A percentile compares a stretch with the other conserved stretches of the same genome.
Evolutionary conservation across 2,888 invertebrate species (phyloP).

Genomic region (Pyrocoelia pectoralis): DNA sequence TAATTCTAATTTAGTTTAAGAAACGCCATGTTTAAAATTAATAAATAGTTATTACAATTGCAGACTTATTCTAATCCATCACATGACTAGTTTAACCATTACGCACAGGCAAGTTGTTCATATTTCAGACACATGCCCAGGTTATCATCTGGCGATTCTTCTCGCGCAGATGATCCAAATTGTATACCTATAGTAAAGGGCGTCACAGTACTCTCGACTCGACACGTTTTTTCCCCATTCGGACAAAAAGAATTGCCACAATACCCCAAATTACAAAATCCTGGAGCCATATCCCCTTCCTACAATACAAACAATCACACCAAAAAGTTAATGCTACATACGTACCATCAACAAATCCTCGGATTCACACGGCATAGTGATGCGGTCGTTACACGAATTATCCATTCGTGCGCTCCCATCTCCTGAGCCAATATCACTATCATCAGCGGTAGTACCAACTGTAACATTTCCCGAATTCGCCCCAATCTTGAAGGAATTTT

Average conservation of each 20-base stretch:
- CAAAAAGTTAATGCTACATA: background rate
- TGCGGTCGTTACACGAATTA: constrained; percentile 72
- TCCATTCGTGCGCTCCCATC: constrained; percentile 49
- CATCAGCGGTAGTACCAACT: constrained; percentile 13
- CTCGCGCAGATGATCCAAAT: constrained; percentile 74
- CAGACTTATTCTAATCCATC: background rate
- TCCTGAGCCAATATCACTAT: constrained; percentile 31
- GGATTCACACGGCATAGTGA: constrained; percentile 84
- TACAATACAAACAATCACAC: constrained; percentile 47
- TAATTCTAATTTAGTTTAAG: constrained; percentile 28
- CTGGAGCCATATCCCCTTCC: constrained; percentile 67
- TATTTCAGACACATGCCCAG: constrained; percentile 82
- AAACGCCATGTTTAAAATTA: constrained; percentile 29
- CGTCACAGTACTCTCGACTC: constrained; percentile 77
- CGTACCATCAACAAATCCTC: constrained; percentile 81
- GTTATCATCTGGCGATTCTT: constrained; percentile 80
- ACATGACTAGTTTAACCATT: background rate
- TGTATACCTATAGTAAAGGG: constrained; percentile 83
- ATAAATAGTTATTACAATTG: background rate
- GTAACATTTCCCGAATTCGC: constrained; percentile 44
- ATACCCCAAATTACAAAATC: constrained; percentile 79
- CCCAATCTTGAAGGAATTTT: constrained; percentile 79
- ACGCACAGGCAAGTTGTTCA: constrained; percentile 72
- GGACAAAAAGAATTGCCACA: constrained; percentile 79
- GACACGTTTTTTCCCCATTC: constrained; percentile 63